Evolutionary conservation across 2,888 invertebrate genomes (phyloP).

Genomic region (Pseudanteris insignis): DNA sequence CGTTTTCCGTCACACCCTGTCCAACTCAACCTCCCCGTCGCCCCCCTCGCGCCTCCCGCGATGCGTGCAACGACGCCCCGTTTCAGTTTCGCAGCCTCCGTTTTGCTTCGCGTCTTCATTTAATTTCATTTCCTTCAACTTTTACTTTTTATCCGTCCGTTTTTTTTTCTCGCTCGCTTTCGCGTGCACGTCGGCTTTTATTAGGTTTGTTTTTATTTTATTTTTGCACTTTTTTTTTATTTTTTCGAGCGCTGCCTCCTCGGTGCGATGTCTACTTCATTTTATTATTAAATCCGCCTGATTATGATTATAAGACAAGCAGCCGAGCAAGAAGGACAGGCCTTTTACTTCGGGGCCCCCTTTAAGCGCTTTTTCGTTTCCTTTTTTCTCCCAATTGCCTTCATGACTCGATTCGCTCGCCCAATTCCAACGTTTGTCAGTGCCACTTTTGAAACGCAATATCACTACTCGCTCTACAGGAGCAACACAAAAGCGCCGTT

Average conservation of each 20-base stretch:
- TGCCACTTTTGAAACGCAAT: slow-evolving; percentile 22
- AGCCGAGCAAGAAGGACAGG: slow-evolving; percentile 16
- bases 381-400: slow-evolving; percentile 17
- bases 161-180: slow-evolving; percentile 35
- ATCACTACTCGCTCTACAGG: background rate
- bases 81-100: slow-evolving; percentile 19
- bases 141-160: slow-evolving; percentile 42
- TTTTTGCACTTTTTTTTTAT: too few species aligned
- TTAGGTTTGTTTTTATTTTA: too few species aligned
- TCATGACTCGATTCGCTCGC: slow-evolving; percentile 3
- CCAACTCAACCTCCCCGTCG: background rate
- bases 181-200: too few species aligned
- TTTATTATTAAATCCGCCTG: slow-evolving; percentile 36
- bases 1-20: slow-evolving; percentile 28
- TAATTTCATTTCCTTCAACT: slow-evolving; percentile 13
- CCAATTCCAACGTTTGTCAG: slow-evolving; percentile 23
- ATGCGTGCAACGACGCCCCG: background rate
- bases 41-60: background rate
- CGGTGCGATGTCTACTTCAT: slow-evolving; percentile 28
- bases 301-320: slow-evolving; percentile 39
- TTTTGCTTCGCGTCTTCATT: slow-evolving; percentile 19
- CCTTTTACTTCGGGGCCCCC: slow-evolving; percentile 20
- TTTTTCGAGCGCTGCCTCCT: slow-evolving; percentile 16
- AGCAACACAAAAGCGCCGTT: too few species aligned
- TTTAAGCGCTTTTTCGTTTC: background rate